A percentile compares a stretch with the other conserved stretches of the same genome.
phyloP scores from a whole-genome alignment of 2,113 vertebrate genomes.

The Stigmatopora nigra region DNA sequence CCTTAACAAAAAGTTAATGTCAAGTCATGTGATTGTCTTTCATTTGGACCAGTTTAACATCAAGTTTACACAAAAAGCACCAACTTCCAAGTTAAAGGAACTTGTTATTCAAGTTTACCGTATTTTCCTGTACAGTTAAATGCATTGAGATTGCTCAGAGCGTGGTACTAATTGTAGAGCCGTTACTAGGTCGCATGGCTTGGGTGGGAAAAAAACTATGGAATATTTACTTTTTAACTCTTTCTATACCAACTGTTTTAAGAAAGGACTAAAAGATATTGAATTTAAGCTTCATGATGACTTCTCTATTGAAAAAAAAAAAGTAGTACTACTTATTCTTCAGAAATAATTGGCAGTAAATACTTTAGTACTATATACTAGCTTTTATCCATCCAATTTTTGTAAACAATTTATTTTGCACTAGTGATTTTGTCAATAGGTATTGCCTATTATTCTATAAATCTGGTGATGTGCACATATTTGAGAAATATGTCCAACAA shows the following conservation, averaged over 20 bases:
- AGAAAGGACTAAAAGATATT: too few species aligned
- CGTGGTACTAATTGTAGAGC: neutral
- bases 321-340: too few species aligned
- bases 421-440: too few species aligned
- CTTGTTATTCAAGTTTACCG: conserved; percentile 25
- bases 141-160: conserved; percentile 21
- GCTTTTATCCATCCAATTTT: too few species aligned
- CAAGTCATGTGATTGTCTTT: neutral
- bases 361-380: too few species aligned
- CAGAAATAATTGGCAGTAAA: too few species aligned
- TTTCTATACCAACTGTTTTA: neutral
- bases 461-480: too few species aligned
- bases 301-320: too few species aligned
- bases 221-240: neutral
- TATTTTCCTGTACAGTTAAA: conserved; percentile 13
- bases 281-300: too few species aligned
- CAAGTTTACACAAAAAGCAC: conserved; percentile 15
- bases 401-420: too few species aligned
- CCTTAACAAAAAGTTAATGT: neutral
- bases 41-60: neutral
- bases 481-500: neutral
- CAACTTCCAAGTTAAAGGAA: conserved; percentile 21
- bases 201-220: neutral
- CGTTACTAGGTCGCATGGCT: neutral
- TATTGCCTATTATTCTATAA: too few species aligned